These are phyloP conservation scores for Otus sunia DNA, from an alignment of 2,113 vertebrate species.

Conservation along the genomic window DNA sequence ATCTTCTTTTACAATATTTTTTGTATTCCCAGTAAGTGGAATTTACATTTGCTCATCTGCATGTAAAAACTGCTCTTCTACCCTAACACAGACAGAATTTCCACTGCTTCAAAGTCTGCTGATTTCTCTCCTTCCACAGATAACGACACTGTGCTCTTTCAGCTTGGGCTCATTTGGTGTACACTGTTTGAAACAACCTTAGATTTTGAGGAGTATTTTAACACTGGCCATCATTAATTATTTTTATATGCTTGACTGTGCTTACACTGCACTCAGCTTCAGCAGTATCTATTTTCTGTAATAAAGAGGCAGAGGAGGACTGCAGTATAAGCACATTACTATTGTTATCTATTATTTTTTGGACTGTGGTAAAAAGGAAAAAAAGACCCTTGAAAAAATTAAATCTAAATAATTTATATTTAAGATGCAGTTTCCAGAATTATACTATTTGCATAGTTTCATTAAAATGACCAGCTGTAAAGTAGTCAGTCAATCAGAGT, in stretches of 20 bases:
- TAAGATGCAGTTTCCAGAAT: neutral
- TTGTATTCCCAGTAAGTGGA: constrained; percentile 41
- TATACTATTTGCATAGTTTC: neutral
- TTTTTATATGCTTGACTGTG: constrained; percentile 3
- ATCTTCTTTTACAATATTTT: constrained; percentile 37
- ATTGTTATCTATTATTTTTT: neutral
- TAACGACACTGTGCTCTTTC: constrained; percentile 33
- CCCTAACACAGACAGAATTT: constrained; percentile 35
- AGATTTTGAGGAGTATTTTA: constrained; percentile 35
- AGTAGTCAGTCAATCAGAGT: neutral
- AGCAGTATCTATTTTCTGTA: neutral
- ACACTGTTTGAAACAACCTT: constrained; percentile 11
- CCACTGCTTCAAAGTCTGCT: constrained; percentile 56
- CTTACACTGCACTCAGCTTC: neutral
- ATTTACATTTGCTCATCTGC: constrained; percentile 55
- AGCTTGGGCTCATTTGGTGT: constrained; percentile 24
- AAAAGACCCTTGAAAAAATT: neutral
- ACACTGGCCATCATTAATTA: neutral
- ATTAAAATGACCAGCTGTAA: neutral
- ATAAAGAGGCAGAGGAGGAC: neutral
- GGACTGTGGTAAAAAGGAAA: neutral
- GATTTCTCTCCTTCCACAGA: constrained; percentile 61
- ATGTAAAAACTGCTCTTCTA: constrained; percentile 46
- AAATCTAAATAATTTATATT: neutral
- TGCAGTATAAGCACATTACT: neutral